These are phyloP conservation scores for Pelodiscus sinensis DNA, from an alignment of 2,113 vertebrate genomes.

Conservation along the genomic window DNA sequence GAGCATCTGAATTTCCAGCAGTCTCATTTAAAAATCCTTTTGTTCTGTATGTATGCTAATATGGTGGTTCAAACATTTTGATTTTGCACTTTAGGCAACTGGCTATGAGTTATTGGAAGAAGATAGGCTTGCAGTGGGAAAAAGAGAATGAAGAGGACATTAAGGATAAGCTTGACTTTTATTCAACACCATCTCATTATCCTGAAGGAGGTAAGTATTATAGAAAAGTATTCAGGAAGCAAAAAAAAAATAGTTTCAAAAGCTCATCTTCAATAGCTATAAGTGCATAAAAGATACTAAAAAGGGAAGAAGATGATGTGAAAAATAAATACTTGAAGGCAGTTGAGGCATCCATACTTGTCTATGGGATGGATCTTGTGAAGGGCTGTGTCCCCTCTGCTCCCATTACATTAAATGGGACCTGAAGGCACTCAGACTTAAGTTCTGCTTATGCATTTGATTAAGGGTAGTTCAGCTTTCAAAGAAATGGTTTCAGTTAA, in stretches of 20 bases:
- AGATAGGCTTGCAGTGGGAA: constrained; percentile 92
- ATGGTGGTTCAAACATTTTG: not conserved
- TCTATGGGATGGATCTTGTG: not conserved
- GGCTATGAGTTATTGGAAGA: constrained; percentile 87
- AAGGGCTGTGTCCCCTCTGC: not conserved
- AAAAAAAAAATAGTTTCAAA: not conserved
- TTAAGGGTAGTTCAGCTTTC: not conserved
- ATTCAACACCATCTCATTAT: constrained; percentile 81
- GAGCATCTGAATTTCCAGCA: not conserved
- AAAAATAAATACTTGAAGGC: not conserved
- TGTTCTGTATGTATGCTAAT: fast-evolving
- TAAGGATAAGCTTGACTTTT: constrained; percentile 96
- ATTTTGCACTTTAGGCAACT: constrained; percentile 76
- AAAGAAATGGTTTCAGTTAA: not conserved
- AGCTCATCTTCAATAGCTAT: not conserved
- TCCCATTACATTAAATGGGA: not conserved
- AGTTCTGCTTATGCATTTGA: not conserved
- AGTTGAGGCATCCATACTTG: not conserved
- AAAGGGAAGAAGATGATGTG: not conserved
- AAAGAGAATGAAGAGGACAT: constrained; percentile 94
- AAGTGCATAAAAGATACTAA: not conserved
- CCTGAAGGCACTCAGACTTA: not conserved
- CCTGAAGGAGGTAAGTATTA: constrained; percentile 84
- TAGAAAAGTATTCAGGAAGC: fast-evolving
- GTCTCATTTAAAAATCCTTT: not conserved